Evolutionary conservation across 2,113 vertebrate genomes (phyloP), one percentile per base, ranked within the genome.

Genomic region (Copsychus sechellarum): DNA sequence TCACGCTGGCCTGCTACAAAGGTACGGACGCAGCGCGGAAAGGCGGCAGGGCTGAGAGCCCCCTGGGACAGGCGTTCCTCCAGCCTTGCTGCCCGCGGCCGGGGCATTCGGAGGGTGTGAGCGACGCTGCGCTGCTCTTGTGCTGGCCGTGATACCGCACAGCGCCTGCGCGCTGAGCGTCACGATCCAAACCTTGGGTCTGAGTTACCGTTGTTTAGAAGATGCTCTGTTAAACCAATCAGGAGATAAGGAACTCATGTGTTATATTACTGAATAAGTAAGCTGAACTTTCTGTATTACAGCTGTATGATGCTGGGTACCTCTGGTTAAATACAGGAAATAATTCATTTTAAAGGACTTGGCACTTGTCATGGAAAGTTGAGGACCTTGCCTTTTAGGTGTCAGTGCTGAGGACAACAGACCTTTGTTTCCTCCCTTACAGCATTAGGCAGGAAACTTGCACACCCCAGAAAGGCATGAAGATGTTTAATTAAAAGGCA

Each of bases 1-100:
- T 99, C 83, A 99, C 99, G 0, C 98, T 99, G 92, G 99, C 99
- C 43, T 99, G 99, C 97, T 99, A 99, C 95, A 99, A 99, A 99
- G 99, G 99, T 99, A 70, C 7, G 0, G 25, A 11, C 5, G 11
- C 48, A 5, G 24, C 43, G 43, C 19, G 19, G 43, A 25, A 40
- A 38, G 38, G 47, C 4, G 47, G 23, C 47, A 25, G 16, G 53
- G 22, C 1, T 2, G 8, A 4, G 26, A 15, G 53, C 5, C 6
- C 8, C n/a, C 12, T 17, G 8, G 2, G 14, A 6, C 2, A 0
- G 2, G 8, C 13, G 0, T 12, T 43, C 4, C 0, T 28, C 42
- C 45, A 19, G 9, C 34, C 9, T 31, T 10, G 26, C 54, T 71
- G 34, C 24, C 42, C 1, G 4, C 12, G 0, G 1, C 6, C 28